Conservation (phyloP, 2,888 invertebrate genomes). For the Mimachlamys varia region DNA sequence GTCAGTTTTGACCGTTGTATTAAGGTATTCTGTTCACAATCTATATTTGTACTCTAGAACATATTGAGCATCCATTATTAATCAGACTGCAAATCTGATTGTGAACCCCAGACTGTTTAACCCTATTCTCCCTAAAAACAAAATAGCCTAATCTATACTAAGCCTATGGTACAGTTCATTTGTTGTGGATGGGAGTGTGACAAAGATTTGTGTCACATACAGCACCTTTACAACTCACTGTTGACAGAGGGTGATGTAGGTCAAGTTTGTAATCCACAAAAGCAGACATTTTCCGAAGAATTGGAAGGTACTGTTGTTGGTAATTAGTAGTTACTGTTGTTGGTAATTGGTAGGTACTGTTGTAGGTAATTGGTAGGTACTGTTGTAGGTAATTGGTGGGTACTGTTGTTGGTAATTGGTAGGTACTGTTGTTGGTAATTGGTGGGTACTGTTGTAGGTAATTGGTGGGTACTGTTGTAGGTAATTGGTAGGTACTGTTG, state of each 20-base stretch:
- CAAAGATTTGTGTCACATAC: background rate
- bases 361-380: too few relatives aligned
- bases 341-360: too few relatives aligned
- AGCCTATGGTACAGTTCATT: background rate
- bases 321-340: too few relatives aligned
- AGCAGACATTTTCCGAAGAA: background rate
- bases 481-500: too few relatives aligned
- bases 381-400: too few relatives aligned
- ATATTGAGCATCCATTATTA: background rate
- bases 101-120: background rate
- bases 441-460: too few relatives aligned
- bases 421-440: too few relatives aligned
- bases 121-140: background rate
- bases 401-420: too few relatives aligned
- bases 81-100: background rate
- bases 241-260: background rate
- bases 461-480: too few relatives aligned
- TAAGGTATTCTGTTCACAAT: background rate
- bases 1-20: too few relatives aligned
- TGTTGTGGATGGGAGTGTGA: background rate
- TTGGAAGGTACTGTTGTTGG: background rate
- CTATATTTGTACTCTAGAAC: background rate
- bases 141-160: background rate
- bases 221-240: background rate
- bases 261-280: background rate